Percentiles rank a stretch among this genome's conserved stretches.
phyloP scores from a whole-genome alignment of 2,888 invertebrate species.

The Pteria penguin region DNA sequence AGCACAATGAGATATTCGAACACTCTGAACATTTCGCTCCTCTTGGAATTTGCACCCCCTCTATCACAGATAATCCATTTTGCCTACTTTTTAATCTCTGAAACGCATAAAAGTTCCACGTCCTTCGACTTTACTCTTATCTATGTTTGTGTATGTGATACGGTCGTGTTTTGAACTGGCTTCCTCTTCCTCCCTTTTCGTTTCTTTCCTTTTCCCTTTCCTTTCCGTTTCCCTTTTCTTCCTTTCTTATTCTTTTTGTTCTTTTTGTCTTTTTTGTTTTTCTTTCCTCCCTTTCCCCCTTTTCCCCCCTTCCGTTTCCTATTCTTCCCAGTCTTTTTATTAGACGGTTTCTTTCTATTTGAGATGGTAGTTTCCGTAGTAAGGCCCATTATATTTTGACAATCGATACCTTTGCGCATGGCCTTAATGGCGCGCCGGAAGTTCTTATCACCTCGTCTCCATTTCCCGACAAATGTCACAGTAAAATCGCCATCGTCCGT shows the following conservation, averaged over 20 bases:
- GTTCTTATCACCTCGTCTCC: constrained; percentile 24
- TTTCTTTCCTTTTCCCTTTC: constrained; percentile 1
- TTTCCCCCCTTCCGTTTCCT: constrained; percentile 12
- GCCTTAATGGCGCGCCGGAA: constrained; percentile 26
- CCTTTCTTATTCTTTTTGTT: not conserved
- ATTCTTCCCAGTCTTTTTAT: constrained; percentile 6
- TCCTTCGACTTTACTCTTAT: too few species aligned
- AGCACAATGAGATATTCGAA: too few species aligned
- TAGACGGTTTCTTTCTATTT: not conserved
- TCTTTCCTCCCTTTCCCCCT: not conserved
- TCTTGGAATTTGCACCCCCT: too few species aligned
- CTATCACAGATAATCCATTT: not conserved
- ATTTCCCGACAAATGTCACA: constrained; percentile 25
- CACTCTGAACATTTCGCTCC: too few species aligned
- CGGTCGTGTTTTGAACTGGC: too few species aligned
- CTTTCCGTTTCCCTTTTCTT: not conserved
- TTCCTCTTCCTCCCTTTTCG: not conserved
- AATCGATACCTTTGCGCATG: constrained; percentile 21
- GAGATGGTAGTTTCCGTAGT: not conserved
- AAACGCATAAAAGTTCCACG: too few species aligned
- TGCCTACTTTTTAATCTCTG: too few species aligned
- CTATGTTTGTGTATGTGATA: too few species aligned
- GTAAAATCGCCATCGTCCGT: constrained; percentile 26
- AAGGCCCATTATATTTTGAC: constrained; percentile 2
- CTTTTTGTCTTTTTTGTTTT: not conserved